Percentiles rank a stretch among this genome's conserved stretches.
Conservation (phyloP, 1,140 invertebrate genomes). For the Mizuhopecten yessoensis region DNA sequence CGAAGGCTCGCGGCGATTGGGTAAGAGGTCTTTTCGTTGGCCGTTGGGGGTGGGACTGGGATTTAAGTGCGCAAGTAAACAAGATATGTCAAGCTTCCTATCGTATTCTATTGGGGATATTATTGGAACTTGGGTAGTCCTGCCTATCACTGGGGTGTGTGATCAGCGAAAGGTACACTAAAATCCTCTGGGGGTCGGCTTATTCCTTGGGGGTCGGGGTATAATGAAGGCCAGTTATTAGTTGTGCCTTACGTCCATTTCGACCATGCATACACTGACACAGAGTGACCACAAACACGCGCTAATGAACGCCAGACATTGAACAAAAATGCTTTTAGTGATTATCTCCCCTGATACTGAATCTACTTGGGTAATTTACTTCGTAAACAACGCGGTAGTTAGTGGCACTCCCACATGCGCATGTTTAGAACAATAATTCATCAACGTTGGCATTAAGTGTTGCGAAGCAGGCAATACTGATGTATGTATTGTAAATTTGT, state of each 20-base stretch:
- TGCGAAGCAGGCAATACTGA: not conserved
- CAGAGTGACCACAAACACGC: not conserved
- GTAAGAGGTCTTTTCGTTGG: not conserved
- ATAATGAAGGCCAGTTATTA: not conserved
- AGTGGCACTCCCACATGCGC: not conserved
- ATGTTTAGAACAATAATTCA: not conserved
- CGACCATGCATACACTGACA: not conserved
- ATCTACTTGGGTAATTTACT: not conserved
- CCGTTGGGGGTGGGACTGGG: not conserved
- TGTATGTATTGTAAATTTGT: no score
- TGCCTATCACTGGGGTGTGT: not conserved
- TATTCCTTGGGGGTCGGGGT: no score
- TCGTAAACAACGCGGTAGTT: not conserved
- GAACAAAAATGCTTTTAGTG: not conserved
- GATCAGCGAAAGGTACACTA: not conserved
- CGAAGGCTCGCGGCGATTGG: not conserved
- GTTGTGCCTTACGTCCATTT: conserved; percentile 10
- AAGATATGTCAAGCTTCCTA: not conserved
- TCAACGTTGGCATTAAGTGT: not conserved
- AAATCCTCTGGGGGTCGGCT: not conserved
- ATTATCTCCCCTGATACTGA: not conserved
- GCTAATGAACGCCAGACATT: not conserved
- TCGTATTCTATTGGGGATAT: not conserved
- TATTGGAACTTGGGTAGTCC: not conserved
- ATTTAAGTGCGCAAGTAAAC: not conserved